A percentile compares a stretch with the other conserved stretches of the same genome.
phyloP scores from a whole-genome alignment of 1,140 invertebrate species.

The Drosophila navojoa region DNA sequence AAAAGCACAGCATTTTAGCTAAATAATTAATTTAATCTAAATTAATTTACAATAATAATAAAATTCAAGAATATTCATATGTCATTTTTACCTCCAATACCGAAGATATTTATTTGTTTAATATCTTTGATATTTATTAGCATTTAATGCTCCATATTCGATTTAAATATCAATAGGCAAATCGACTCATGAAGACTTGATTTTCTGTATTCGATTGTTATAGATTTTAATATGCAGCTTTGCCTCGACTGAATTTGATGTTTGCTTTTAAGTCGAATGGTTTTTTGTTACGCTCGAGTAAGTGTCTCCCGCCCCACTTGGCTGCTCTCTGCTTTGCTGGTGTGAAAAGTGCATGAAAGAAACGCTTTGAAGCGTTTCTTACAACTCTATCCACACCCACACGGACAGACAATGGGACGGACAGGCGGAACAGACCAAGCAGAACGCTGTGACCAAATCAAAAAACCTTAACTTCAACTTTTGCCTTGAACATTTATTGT shows the following conservation, averaged over 20 bases:
- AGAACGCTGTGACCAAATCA: constrained; percentile 35
- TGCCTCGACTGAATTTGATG: neutral
- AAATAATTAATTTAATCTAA: no score
- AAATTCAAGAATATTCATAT: no score
- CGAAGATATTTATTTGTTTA: no score
- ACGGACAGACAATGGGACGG: neutral
- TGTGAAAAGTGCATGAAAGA: constrained; percentile 46
- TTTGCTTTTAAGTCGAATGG: constrained; percentile 1
- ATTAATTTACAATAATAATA: no score
- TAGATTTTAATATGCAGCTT: constrained; percentile 2
- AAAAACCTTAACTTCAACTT: constrained; percentile 35
- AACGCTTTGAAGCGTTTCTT: constrained; percentile 35
- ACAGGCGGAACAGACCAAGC: constrained; percentile 5
- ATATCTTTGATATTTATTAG: no score
- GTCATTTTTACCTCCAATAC: no score
- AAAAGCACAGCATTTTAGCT: no score
- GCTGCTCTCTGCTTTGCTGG: neutral
- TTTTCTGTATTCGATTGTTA: neutral
- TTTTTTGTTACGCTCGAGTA: constrained; percentile 32
- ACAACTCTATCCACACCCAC: constrained; percentile 25
- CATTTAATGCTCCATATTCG: no score
- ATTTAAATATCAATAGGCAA: no score
- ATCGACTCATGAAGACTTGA: no score
- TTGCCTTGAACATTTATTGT: constrained; percentile 37
- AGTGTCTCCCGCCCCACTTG: neutral